These are phyloP conservation scores for Aplocera efformata DNA, from an alignment of 2,888 invertebrate species.

Conservation along the genomic window DNA sequence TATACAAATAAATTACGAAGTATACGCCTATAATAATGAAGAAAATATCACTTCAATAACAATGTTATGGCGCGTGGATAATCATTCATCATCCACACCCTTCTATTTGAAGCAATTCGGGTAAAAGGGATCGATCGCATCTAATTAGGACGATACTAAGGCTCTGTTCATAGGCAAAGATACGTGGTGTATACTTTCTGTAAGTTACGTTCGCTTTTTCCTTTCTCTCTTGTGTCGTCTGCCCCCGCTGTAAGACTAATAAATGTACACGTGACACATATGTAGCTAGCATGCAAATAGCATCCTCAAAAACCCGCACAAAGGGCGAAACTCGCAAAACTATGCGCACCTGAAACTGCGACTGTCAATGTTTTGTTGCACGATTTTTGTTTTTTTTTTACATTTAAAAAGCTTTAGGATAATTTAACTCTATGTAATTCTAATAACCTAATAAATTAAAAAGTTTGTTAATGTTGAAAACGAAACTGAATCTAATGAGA, in stretches of 20 bases:
- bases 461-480: no score
- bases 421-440: constrained; percentile 1
- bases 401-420: constrained; percentile 10
- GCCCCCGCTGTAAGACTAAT: constrained; percentile 49
- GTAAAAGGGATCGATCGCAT: no score
- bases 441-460: no score
- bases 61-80: no score
- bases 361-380: constrained; percentile 24
- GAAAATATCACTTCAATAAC: no score
- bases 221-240: constrained; percentile 42
- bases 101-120: no score
- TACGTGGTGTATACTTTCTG: constrained; percentile 1
- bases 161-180: background rate
- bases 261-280: constrained; percentile 48
- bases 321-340: constrained; percentile 19
- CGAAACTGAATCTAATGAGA: no score
- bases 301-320: constrained; percentile 23
- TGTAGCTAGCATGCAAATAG: constrained; percentile 33
- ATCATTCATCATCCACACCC: no score
- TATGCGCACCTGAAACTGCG: constrained; percentile 27
- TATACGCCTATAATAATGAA: no score
- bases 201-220: constrained; percentile 9
- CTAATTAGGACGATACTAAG: no score
- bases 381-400: constrained; percentile 23
- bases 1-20: background rate